A percentile compares a stretch with the other conserved stretches of the same genome.
phyloP scores from a whole-genome alignment of 2,797 vertebrate genomes.

The Helostoma temminkii region DNA sequence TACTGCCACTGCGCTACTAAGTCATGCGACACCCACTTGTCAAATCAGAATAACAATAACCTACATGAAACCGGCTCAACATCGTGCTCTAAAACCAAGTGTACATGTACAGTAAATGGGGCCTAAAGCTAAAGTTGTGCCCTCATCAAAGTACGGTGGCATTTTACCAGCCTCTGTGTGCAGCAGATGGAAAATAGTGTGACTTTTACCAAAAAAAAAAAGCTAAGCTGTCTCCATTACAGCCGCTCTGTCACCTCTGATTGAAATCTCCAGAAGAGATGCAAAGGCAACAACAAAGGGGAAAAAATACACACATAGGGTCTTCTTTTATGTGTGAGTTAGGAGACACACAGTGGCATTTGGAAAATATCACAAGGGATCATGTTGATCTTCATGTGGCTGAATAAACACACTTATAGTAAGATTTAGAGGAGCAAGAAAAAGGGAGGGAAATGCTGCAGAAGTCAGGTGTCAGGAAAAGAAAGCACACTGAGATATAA shows the following conservation, averaged over 20 bases:
- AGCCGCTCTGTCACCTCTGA: constrained; percentile 39
- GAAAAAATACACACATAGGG: constrained; percentile 4
- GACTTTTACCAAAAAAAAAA: constrained; percentile 42
- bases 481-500: neutral
- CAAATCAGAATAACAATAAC: neutral
- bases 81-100: neutral
- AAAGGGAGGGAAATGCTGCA: neutral
- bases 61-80: neutral
- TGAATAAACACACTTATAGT: constrained; percentile 5
- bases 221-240: constrained; percentile 50
- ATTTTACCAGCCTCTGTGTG: constrained; percentile 7
- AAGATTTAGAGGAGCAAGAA: neutral
- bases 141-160: constrained; percentile 11
- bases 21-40: no score
- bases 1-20: no score
- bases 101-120: no score
- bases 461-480: neutral
- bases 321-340: constrained; percentile 26
- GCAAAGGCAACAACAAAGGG: neutral
- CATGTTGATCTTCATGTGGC: constrained; percentile 40
- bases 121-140: neutral
- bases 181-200: constrained; percentile 46
- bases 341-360: constrained; percentile 51
- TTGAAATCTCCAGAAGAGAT: constrained; percentile 18
- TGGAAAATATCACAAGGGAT: constrained; percentile 57